A percentile compares a stretch with the other conserved stretches of the same genome.
These are phyloP conservation scores for Agriotes lineatus DNA, from an alignment of 2,888 invertebrate species.

Conservation along the genomic window DNA sequence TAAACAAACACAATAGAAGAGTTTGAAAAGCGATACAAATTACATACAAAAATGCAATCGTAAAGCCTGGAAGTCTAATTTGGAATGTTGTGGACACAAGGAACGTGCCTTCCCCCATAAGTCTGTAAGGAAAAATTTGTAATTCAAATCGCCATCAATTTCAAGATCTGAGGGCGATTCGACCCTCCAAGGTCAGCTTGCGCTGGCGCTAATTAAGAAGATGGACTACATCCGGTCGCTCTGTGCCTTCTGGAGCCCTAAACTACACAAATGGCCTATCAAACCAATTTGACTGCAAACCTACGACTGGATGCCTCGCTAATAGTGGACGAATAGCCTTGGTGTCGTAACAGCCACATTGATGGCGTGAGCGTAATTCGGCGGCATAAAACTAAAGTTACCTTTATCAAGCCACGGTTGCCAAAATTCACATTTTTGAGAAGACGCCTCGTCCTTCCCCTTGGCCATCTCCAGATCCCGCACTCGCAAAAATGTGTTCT, in stretches of 20 bases:
- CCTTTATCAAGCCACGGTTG: conserved; percentile 66
- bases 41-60: too few species aligned
- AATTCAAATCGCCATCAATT: conserved; percentile 15
- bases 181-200: conserved; percentile 39
- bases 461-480: conserved; percentile 40
- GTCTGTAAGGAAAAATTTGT: conserved; percentile 19
- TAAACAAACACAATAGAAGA: too few species aligned
- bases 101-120: too few species aligned
- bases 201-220: conserved; percentile 45
- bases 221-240: conserved; percentile 55
- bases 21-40: too few species aligned
- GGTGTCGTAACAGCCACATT: background rate
- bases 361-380: too few species aligned
- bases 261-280: conserved; percentile 17
- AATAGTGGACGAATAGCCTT: background rate
- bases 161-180: conserved; percentile 30
- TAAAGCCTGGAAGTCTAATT: too few species aligned
- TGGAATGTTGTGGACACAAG: too few species aligned
- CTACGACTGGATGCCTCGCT: conserved; percentile 13
- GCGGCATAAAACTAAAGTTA: conserved; percentile 45
- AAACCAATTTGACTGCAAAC: conserved; percentile 1
- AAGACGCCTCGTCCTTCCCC: conserved; percentile 25
- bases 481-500: conserved; percentile 53
- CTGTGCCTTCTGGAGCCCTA: conserved; percentile 25
- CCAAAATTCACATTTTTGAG: conserved; percentile 58